phyloP scores from a whole-genome alignment of 2,113 vertebrate species.

The Octodon degus region DNA sequence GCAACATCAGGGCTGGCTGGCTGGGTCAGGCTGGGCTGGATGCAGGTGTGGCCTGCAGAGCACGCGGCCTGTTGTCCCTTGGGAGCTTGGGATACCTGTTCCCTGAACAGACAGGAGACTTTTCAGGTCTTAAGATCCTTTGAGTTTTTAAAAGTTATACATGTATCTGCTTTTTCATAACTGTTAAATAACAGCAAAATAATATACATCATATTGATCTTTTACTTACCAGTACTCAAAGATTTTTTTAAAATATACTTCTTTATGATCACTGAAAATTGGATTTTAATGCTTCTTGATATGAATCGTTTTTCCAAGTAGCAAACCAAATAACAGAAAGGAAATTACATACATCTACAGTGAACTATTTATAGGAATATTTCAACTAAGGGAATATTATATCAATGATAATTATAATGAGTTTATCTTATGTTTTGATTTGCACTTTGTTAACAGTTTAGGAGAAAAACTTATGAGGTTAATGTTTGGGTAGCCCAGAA shows the following conservation, averaged over 20 bases:
- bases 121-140: neutral
- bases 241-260: neutral
- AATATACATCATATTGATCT: neutral
- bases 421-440: neutral
- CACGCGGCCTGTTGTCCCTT: neutral
- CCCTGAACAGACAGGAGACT: neutral
- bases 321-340: neutral
- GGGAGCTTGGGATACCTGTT: neutral
- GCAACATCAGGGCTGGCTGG: neutral
- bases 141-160: neutral
- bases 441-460: neutral
- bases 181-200: neutral
- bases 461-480: neutral
- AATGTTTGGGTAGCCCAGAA: neutral
- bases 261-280: constrained; percentile 41
- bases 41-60: neutral
- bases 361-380: constrained; percentile 37
- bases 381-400: neutral
- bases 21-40: neutral
- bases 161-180: neutral
- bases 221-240: neutral
- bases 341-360: constrained; percentile 16
- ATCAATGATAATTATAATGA: neutral
- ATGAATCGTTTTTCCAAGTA: constrained; percentile 18
- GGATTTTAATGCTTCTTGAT: neutral